phyloP scores from a whole-genome alignment of 1,140 invertebrate species.

The Cardiocondyla obscurior region DNA sequence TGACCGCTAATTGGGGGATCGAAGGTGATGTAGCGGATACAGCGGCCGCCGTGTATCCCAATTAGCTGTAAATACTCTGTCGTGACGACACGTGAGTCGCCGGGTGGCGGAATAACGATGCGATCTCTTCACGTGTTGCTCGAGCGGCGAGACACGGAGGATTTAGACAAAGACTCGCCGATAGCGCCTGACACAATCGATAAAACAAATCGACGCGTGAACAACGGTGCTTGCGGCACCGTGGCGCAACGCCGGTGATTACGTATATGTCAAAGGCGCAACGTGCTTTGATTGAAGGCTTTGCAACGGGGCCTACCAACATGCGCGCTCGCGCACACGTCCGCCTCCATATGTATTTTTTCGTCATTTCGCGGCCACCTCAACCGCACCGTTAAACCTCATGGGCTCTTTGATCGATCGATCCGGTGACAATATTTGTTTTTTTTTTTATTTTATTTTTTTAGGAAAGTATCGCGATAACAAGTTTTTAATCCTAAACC shows the following conservation, averaged over 20 bases:
- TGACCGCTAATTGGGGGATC: background rate
- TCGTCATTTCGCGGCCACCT: background rate
- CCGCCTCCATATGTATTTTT: constrained; percentile 9
- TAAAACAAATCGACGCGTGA: constrained; percentile 54
- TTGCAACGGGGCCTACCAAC: background rate
- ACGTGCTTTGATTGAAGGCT: constrained; percentile 43
- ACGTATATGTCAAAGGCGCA: constrained; percentile 61
- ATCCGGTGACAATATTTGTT: background rate
- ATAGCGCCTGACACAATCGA: constrained; percentile 44
- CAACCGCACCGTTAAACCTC: constrained; percentile 14
- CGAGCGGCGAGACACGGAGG: background rate
- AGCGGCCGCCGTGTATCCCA: background rate
- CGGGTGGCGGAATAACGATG: background rate
- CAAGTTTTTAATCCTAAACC: background rate
- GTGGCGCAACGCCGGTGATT: constrained; percentile 45
- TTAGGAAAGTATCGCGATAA: background rate
- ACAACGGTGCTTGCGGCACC: constrained; percentile 13
- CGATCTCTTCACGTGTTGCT: background rate
- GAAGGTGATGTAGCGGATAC: background rate
- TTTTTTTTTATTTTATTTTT: background rate
- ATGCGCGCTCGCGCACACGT: constrained; percentile 6
- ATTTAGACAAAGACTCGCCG: constrained; percentile 52
- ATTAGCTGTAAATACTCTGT: constrained; percentile 10
- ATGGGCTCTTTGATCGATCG: constrained; percentile 1
- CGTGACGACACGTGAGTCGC: background rate